Percentiles rank a stretch among this genome's conserved stretches.
Evolutionary conservation across 2,113 vertebrate genomes (phyloP).

Genomic region (Epinephelus fuscoguttatus): DNA sequence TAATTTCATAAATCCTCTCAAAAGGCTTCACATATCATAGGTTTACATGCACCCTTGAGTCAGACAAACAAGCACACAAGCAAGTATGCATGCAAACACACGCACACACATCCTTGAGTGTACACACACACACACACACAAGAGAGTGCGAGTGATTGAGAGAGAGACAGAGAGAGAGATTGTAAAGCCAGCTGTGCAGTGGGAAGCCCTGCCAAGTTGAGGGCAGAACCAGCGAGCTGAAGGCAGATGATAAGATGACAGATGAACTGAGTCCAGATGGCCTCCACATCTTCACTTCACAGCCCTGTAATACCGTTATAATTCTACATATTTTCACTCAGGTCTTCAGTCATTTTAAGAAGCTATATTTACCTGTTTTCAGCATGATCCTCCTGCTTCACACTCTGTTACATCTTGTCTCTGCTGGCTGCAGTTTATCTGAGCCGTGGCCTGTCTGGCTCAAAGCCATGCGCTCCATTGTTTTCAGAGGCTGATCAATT

Average conservation of each 20-base stretch:
- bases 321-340: conserved; percentile 39
- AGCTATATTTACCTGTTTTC: conserved; percentile 45
- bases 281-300: conserved; percentile 63
- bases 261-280: conserved; percentile 77
- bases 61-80: conserved; percentile 36
- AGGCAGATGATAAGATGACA: conserved; percentile 74
- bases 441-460: conserved; percentile 30
- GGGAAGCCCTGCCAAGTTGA: conserved; percentile 69
- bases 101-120: background rate
- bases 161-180: conserved; percentile 49
- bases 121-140: conserved; percentile 12
- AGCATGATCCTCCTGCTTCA: conserved; percentile 9
- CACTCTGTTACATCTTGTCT: conserved; percentile 2
- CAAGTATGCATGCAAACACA: background rate
- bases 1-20: conserved; percentile 4
- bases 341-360: conserved; percentile 28
- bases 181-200: conserved; percentile 73
- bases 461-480: conserved; percentile 38
- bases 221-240: conserved; percentile 61
- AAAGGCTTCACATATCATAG: conserved; percentile 3
- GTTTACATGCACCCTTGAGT: background rate
- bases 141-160: conserved; percentile 32
- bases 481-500: conserved; percentile 47
- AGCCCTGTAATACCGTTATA: conserved; percentile 16
- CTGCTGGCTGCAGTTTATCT: conserved; percentile 10